Evolutionary conservation across 1,140 invertebrate genomes (phyloP).

Genomic region (Magallana angulata): DNA sequence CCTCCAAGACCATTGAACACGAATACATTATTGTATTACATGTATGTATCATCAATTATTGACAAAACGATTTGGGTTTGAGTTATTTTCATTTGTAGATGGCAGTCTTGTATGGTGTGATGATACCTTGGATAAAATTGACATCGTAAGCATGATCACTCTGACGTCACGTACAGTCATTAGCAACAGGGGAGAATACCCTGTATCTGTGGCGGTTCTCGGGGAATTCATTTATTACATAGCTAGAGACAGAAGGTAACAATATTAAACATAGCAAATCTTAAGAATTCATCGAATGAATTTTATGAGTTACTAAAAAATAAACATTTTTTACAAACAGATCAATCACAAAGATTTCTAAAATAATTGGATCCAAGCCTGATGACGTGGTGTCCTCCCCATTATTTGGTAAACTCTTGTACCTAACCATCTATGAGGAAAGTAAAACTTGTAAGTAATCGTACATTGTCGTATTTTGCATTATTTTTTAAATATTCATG

Average conservation of each 20-base stretch:
- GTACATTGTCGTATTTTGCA: no score
- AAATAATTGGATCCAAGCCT: background rate
- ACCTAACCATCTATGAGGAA: background rate
- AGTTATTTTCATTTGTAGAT: background rate
- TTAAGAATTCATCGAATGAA: background rate
- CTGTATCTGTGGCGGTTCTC: slow-evolving; percentile 31
- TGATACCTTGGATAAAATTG: slow-evolving; percentile 38
- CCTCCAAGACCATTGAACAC: no score
- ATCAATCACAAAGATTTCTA: background rate
- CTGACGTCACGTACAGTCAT: background rate
- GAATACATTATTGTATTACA: no score
- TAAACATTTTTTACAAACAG: background rate
- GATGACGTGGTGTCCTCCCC: background rate
- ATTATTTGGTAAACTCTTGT: background rate
- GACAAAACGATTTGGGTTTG: no score
- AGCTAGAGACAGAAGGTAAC: background rate
- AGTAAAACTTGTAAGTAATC: background rate
- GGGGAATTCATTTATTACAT: slow-evolving; percentile 28
- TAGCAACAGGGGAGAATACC: slow-evolving; percentile 9
- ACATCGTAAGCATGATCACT: background rate
- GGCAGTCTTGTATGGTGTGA: slow-evolving; percentile 45
- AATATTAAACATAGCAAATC: background rate
- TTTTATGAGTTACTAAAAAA: background rate
- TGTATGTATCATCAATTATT: no score
- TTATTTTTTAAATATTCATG: no score